A percentile compares a stretch with the other conserved stretches of the same genome.
phyloP scores from a whole-genome alignment of 1,140 invertebrate species.

The Dryas iulia region DNA sequence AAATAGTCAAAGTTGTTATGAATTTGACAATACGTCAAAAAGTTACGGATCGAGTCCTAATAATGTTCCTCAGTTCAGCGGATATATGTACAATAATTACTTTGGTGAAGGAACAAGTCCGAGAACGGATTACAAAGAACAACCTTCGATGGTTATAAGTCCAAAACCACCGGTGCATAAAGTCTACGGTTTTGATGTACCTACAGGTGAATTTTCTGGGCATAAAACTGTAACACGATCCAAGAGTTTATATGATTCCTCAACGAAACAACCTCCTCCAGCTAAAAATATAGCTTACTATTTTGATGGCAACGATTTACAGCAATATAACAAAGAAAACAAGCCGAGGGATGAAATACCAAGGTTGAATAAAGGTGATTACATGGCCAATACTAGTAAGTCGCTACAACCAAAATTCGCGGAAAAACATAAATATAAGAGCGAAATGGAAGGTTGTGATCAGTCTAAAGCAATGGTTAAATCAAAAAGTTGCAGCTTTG shows the following conservation, averaged over 20 bases:
- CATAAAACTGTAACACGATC: conserved; percentile 76
- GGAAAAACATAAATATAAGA: conserved; percentile 73
- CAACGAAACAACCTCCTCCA: conserved; percentile 56
- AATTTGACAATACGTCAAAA: conserved; percentile 80
- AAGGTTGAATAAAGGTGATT: conserved; percentile 77
- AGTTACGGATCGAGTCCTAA: conserved; percentile 83
- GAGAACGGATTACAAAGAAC: conserved; percentile 43
- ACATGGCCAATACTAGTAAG: conserved; percentile 77
- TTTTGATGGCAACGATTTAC: conserved; percentile 77
- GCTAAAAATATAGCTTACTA: conserved; percentile 81
- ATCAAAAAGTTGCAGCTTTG: conserved; percentile 78
- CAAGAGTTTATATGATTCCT: conserved; percentile 74
- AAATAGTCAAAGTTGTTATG: conserved; percentile 77
- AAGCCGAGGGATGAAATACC: conserved; percentile 76
- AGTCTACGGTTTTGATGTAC: conserved; percentile 67
- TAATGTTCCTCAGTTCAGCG: conserved; percentile 65
- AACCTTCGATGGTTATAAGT: conserved; percentile 29
- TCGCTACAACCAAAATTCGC: conserved; percentile 71
- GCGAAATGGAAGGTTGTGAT: conserved; percentile 72
- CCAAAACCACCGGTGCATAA: conserved; percentile 52
- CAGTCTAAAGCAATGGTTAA: conserved; percentile 65
- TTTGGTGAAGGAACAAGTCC: conserved; percentile 54
- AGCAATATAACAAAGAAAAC: conserved; percentile 62
- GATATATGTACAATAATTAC: conserved; percentile 76
- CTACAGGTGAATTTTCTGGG: conserved; percentile 49